These are phyloP conservation scores for Carapus acus DNA, from an alignment of 2,797 vertebrate genomes.

Conservation along the genomic window DNA sequence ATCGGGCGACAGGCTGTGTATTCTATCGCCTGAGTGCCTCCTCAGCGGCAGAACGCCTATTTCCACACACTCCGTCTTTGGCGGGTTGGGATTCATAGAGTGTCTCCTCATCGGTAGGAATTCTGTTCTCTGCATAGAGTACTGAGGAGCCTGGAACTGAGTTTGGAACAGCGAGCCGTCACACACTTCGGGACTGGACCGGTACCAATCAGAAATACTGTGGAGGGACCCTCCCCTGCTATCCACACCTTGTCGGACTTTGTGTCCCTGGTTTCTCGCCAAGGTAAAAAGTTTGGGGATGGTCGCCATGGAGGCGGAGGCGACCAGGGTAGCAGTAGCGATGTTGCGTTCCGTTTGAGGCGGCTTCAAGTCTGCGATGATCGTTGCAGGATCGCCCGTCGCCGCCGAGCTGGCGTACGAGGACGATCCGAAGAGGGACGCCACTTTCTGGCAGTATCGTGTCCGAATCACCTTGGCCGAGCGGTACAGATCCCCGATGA, in stretches of 20 bases:
- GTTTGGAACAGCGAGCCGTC: constrained; percentile 37
- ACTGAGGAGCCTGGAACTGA: constrained; percentile 52
- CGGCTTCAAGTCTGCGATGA: constrained; percentile 32
- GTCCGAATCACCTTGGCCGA: constrained; percentile 83
- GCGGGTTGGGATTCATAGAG: constrained; percentile 43
- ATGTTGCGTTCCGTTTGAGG: constrained; percentile 30
- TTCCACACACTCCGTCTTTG: constrained; percentile 34
- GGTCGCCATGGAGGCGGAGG: constrained; percentile 53
- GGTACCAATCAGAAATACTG: constrained; percentile 62
- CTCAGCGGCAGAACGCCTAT: constrained; percentile 45
- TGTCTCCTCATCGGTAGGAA: constrained; percentile 47
- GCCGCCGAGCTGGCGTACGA: constrained; percentile 54
- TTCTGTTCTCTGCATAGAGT: constrained; percentile 17
- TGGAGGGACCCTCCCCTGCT: constrained; percentile 45
- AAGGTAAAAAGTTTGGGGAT: constrained; percentile 70
- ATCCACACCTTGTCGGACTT: constrained; percentile 45
- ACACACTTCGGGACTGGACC: constrained; percentile 55
- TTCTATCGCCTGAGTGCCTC: constrained; percentile 54
- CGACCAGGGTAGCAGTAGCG: constrained; percentile 46
- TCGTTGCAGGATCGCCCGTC: constrained; percentile 7
- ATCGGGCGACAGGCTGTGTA: constrained; percentile 39
- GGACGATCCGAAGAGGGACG: constrained; percentile 58
- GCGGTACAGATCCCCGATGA: constrained; percentile 85
- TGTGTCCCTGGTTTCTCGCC: constrained; percentile 48
- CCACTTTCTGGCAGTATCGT: constrained; percentile 81